Percentiles rank a stretch among this genome's conserved stretches.
phyloP scores from a whole-genome alignment of 2,888 invertebrate genomes.

The Hofmannophila pseudospretella region DNA sequence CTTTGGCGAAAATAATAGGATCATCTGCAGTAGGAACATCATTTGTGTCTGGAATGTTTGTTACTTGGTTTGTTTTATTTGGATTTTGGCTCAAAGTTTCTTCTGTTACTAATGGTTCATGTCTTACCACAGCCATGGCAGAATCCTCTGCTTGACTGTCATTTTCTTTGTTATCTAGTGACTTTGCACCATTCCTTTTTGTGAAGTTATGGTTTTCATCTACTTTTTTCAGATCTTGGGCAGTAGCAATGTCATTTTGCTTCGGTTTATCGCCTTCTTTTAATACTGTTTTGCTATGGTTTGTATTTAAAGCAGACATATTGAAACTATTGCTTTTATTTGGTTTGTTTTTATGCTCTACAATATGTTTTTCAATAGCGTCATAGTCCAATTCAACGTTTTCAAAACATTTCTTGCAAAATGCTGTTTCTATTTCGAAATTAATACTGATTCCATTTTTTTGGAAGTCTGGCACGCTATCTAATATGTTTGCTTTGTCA shows the following conservation, averaged over 20 bases:
- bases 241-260: background rate
- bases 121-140: too few relatives aligned
- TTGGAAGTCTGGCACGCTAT: constrained; percentile 18
- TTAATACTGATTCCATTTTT: constrained; percentile 25
- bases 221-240: background rate
- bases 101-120: too few relatives aligned
- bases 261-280: background rate
- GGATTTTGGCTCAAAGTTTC: too few relatives aligned
- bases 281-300: background rate
- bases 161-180: too few relatives aligned
- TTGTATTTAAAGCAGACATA: background rate
- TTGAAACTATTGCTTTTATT: background rate
- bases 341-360: constrained; percentile 6
- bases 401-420: constrained; percentile 22
- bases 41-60: background rate
- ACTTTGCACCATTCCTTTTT: background rate
- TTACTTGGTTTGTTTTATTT: background rate
- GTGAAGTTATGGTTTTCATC: background rate
- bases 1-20: constrained; percentile 20
- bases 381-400: constrained; percentile 16
- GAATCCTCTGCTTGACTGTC: too few relatives aligned
- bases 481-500: constrained; percentile 16
- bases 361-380: constrained; percentile 4
- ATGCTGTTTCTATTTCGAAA: constrained; percentile 23
- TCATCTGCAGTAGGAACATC: constrained; percentile 3